These are phyloP conservation scores for Spea multiplicata DNA, from an alignment of 2,113 vertebrate genomes.

Conservation along the genomic window DNA sequence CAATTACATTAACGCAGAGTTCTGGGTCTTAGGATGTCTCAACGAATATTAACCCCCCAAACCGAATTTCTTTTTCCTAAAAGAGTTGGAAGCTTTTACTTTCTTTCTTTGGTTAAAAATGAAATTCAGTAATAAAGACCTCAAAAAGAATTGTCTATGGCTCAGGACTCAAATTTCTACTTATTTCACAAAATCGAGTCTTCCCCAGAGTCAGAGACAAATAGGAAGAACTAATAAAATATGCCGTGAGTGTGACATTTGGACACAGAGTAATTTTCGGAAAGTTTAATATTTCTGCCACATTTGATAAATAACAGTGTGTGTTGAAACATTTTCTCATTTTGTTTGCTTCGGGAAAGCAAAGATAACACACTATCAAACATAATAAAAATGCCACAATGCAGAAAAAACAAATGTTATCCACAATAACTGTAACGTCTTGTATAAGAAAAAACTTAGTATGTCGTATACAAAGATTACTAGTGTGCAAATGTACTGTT, in stretches of 20 bases:
- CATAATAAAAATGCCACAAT: neutral
- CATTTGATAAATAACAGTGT: slow-evolving; percentile 18
- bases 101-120: neutral
- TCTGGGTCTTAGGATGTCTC: too few species aligned
- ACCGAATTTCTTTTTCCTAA: too few species aligned
- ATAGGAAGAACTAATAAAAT: slow-evolving; percentile 32
- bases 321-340: slow-evolving; percentile 18
- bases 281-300: slow-evolving; percentile 41
- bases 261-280: slow-evolving; percentile 6
- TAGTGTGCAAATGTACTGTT: neutral
- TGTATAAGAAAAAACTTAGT: neutral
- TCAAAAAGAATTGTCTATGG: neutral
- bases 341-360: slow-evolving; percentile 25
- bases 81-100: neutral
- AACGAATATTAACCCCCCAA: too few species aligned
- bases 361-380: slow-evolving; percentile 21
- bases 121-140: too few species aligned
- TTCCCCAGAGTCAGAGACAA: neutral
- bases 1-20: too few species aligned
- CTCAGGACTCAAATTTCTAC: neutral
- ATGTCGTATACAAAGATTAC: slow-evolving; percentile 1
- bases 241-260: slow-evolving; percentile 27
- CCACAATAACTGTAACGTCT: neutral
- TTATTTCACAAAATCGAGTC: slow-evolving; percentile 3
- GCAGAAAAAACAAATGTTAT: neutral